Evolutionary conservation across 2,888 invertebrate species (phyloP).

Genomic region (Andrena haemorrhoa): DNA sequence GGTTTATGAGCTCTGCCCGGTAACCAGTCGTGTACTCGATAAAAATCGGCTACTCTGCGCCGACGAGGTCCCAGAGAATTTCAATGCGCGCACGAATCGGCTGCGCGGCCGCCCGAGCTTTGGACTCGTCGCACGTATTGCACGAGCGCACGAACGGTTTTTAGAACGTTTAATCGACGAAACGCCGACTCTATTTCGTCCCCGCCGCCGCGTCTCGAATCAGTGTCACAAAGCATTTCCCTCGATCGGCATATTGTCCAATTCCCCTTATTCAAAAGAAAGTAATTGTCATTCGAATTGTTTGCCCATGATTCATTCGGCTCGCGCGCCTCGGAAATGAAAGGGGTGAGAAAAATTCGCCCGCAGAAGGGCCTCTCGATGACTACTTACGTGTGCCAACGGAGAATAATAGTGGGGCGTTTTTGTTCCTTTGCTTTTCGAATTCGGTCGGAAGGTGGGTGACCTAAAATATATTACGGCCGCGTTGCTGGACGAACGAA

Average conservation of each 20-base stretch:
- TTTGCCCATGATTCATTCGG: slow-evolving; percentile 27
- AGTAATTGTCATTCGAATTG: slow-evolving; percentile 2
- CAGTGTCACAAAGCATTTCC: too few relatives aligned
- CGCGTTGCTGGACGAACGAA: slow-evolving; percentile 33
- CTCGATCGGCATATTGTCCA: too few relatives aligned
- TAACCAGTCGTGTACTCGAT: slow-evolving; percentile 74
- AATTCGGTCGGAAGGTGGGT: slow-evolving; percentile 53
- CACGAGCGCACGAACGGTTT: slow-evolving; percentile 65
- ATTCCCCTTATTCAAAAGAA: not conserved
- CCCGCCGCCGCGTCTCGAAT: not conserved
- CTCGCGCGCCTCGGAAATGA: not conserved
- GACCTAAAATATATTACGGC: slow-evolving; percentile 28
- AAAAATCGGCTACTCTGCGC: slow-evolving; percentile 73
- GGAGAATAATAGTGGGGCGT: not conserved
- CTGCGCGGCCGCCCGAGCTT: slow-evolving; percentile 49
- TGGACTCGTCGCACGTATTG: slow-evolving; percentile 69
- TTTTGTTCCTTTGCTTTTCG: not conserved
- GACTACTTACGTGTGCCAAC: not conserved
- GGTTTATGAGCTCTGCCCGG: slow-evolving; percentile 69
- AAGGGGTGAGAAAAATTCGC: not conserved
- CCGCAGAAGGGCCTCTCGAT: not conserved
- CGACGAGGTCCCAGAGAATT: slow-evolving; percentile 69
- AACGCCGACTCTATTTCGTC: slow-evolving; percentile 39
- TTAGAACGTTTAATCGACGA: slow-evolving; percentile 63
- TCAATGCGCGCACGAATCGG: slow-evolving; percentile 72